Evolutionary conservation across 2,797 vertebrate species (phyloP).

Genomic region (Acridotheres tristis): DNA sequence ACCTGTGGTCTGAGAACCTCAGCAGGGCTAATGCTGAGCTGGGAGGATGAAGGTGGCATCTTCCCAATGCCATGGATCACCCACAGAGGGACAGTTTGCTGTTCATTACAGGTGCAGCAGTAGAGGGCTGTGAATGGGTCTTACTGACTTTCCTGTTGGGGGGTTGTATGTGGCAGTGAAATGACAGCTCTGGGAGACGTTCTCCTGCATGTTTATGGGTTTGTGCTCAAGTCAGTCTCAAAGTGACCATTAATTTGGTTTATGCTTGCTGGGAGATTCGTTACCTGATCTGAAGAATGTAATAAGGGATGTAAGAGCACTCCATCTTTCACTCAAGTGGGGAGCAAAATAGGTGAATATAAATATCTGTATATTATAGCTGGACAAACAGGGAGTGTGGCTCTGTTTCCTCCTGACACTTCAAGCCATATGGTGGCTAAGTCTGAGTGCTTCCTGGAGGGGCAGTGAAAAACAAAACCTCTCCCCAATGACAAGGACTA

Average conservation of each 20-base stretch:
- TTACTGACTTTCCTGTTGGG: neutral
- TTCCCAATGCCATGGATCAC: rapidly evolving
- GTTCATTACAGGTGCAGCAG: neutral
- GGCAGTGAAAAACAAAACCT: neutral
- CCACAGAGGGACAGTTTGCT: neutral
- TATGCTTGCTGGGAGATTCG: neutral
- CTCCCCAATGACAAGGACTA: rapidly evolving
- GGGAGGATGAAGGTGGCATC: neutral
- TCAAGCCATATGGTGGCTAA: neutral
- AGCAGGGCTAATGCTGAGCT: rapidly evolving
- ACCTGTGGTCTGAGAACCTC: rapidly evolving
- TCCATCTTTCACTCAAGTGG: neutral
- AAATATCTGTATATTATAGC: neutral
- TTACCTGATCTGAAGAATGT: neutral
- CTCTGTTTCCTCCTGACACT: neutral
- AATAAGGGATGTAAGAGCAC: neutral
- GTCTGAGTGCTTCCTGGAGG: neutral
- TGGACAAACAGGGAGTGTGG: neutral
- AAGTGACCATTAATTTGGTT: constrained; percentile 4
- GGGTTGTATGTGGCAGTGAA: neutral
- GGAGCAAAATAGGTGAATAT: neutral
- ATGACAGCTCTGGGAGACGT: neutral
- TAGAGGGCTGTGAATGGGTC: neutral
- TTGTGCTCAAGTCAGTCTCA: neutral
- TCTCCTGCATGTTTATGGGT: neutral